Evolutionary conservation across 2,888 invertebrate genomes (phyloP), one percentile per base, ranked within the genome.

Genomic region (Sminthurides aquaticus): DNA sequence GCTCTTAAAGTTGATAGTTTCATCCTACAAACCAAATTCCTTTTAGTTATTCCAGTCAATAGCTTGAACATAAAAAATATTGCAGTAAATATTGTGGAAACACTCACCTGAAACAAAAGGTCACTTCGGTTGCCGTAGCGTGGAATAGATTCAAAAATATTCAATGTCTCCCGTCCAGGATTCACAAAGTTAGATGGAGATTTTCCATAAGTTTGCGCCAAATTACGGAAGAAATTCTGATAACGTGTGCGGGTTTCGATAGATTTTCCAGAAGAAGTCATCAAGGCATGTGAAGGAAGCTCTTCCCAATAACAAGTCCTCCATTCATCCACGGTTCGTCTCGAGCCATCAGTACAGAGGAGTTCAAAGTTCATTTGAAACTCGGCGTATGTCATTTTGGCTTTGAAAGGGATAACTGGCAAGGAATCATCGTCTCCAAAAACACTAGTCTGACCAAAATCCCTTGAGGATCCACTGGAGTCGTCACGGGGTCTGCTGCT

Each of bases 261-360:
- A 8, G 82, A 78, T 5, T 86, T 86, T 0, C 90, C 92, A 8
- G 92, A 92, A n/a, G 89, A 88, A 1, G 90, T 88, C 1, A 93
- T 90, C 5, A 94, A 78, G 0, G 91, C 90, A 78, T 91, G 88
- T 0, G 91, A 85, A 0, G 91, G 91, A 15, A 90, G 87, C 57
- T 81, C 79, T 3, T 91, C 94, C 94, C 94, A 94, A 79, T 91
- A 87, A 77, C 94, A 94, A 28, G 79, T 79, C 61, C 83, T 82
- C 78, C 86, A 91, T 60, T 89, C 86, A 0, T 83, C 83, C 15
- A 91, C 79, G 0, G 86, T 79, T 20, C 81, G 82, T 0, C 90
- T 84, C 1, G 84, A 81, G 0, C 92, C 93, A 77, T 92, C 90
- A 28, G 83, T 84, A 77, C 94, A 94, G 1, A 94, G 79, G 62